phyloP scores from a whole-genome alignment of 2,888 invertebrate genomes.

The Andrena trimmerana region DNA sequence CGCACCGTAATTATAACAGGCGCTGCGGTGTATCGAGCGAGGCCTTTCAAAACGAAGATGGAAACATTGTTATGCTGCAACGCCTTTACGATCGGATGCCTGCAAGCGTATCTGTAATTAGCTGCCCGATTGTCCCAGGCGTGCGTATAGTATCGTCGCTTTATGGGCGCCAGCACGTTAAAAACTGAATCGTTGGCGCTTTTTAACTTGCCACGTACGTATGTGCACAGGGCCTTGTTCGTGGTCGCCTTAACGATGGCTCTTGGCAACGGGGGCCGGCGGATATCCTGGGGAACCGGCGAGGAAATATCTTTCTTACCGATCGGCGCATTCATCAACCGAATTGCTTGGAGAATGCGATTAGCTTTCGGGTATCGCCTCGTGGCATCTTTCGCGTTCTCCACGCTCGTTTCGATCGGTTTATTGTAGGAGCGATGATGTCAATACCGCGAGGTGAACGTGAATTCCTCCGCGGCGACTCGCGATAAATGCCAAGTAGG shows the following conservation, averaged over 20 bases:
- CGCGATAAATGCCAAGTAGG: slow-evolving; percentile 53
- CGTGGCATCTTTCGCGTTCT: slow-evolving; percentile 1
- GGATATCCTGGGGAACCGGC: slow-evolving; percentile 30
- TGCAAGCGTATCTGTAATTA: slow-evolving; percentile 61
- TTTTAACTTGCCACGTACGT: slow-evolving; percentile 15
- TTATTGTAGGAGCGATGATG: slow-evolving; percentile 44
- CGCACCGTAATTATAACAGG: slow-evolving; percentile 50
- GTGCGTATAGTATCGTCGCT: slow-evolving; percentile 27
- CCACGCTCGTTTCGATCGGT: slow-evolving; percentile 5
- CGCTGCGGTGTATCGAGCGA: slow-evolving; percentile 24
- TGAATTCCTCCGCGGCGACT: slow-evolving; percentile 40
- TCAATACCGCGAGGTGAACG: slow-evolving; percentile 46
- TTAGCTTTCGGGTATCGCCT: slow-evolving; percentile 24
- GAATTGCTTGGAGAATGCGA: slow-evolving; percentile 42
- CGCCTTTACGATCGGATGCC: slow-evolving; percentile 59
- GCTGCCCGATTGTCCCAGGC: slow-evolving; percentile 54
- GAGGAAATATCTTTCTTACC: slow-evolving; percentile 40
- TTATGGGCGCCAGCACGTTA: slow-evolving; percentile 26
- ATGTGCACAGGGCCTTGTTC: not conserved
- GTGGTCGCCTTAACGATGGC: slow-evolving; percentile 36
- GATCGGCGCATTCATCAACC: slow-evolving; percentile 27
- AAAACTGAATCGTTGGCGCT: slow-evolving; percentile 50
- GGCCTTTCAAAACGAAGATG: slow-evolving; percentile 53
- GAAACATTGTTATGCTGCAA: slow-evolving; percentile 57
- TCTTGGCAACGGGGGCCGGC: slow-evolving; percentile 20